A percentile compares a stretch with the other conserved stretches of the same genome.
Conservation (phyloP, 2,888 invertebrate species). For the Cheiracanthium punctorium region DNA sequence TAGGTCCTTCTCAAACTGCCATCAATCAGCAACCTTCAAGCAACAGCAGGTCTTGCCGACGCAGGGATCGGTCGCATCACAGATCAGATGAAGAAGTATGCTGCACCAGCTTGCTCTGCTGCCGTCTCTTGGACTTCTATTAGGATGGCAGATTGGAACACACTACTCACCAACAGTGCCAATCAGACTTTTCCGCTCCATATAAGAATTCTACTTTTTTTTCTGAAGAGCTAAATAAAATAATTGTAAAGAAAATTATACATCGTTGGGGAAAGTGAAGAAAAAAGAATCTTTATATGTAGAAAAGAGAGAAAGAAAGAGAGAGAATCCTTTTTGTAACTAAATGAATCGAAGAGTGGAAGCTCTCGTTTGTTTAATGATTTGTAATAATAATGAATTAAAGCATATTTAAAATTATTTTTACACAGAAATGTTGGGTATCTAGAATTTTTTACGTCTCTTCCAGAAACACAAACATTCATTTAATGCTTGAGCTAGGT, state of each 20-base stretch:
- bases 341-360: constrained; percentile 46
- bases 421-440: constrained; percentile 3
- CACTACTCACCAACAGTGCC: constrained; percentile 62
- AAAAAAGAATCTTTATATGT: constrained; percentile 39
- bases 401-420: constrained; percentile 62
- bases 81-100: constrained; percentile 70
- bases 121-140: constrained; percentile 65
- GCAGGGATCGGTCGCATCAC: constrained; percentile 44
- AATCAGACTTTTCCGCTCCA: constrained; percentile 59
- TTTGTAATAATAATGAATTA: constrained; percentile 64
- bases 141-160: constrained; percentile 4
- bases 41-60: constrained; percentile 17
- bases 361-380: constrained; percentile 63
- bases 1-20: constrained; percentile 43
- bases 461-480: too few species aligned
- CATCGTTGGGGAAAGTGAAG: constrained; percentile 30
- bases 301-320: too few species aligned
- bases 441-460: too few species aligned
- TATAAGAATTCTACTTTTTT: constrained; percentile 24
- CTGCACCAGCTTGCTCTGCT: constrained; percentile 69
- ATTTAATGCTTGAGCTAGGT: too few species aligned
- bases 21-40: constrained; percentile 56
- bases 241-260: constrained; percentile 20
- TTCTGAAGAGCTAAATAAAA: constrained; percentile 16
- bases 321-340: constrained; percentile 52